These are phyloP conservation scores for Lucilia cuprina DNA, from an alignment of 1,140 invertebrate genomes.

Conservation along the genomic window DNA sequence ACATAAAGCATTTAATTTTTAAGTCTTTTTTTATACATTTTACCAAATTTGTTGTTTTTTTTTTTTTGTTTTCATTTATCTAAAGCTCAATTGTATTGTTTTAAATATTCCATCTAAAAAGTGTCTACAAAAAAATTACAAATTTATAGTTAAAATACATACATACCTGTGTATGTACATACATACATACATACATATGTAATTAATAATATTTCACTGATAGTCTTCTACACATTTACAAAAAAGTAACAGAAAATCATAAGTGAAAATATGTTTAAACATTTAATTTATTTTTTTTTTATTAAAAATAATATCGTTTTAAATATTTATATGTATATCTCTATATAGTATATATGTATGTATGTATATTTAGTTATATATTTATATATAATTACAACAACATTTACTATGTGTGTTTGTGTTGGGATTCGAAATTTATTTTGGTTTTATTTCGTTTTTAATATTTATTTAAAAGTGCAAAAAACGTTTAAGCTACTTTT, in stretches of 20 bases:
- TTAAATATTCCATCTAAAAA: neutral
- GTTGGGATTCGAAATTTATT: neutral
- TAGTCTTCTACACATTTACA: slow-evolving; percentile 17
- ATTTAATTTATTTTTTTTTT: neutral
- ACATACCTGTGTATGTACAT: no score
- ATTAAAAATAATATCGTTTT: neutral
- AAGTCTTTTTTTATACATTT: slow-evolving; percentile 4
- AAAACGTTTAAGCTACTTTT: slow-evolving; percentile 9
- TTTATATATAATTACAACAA: neutral
- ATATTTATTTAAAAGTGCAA: neutral
- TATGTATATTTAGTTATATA: neutral
- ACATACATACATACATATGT: no score
- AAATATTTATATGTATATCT: neutral
- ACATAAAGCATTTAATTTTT: neutral
- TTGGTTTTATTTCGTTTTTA: neutral
- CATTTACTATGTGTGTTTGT: neutral
- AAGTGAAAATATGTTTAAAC: neutral
- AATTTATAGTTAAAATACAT: neutral
- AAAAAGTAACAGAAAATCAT: neutral
- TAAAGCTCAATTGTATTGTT: neutral
- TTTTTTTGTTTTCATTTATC: neutral
- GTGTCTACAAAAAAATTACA: neutral
- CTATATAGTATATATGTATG: neutral
- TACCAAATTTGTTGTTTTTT: neutral
- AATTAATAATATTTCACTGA: neutral